A percentile compares a stretch with the other conserved stretches of the same genome.
Conservation (phyloP, 2,113 vertebrate genomes). For the Bungarus multicinctus region DNA sequence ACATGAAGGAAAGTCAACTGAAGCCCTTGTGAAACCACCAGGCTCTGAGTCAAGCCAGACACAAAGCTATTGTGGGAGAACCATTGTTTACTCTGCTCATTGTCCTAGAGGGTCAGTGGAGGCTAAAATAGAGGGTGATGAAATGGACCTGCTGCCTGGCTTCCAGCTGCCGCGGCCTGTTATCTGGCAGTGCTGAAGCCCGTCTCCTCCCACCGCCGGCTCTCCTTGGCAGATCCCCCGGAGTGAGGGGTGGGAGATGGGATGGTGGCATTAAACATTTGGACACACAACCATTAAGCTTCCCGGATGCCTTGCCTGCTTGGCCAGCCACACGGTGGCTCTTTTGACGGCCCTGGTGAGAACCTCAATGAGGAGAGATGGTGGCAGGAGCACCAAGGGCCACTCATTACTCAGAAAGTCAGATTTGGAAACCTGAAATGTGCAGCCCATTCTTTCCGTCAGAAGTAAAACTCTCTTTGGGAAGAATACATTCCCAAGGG, state of each 20-base stretch:
- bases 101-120: constrained; percentile 41
- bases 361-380: neutral
- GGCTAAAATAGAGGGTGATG: constrained; percentile 46
- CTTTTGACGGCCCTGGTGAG: neutral
- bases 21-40: neutral
- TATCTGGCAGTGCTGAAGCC: constrained; percentile 16
- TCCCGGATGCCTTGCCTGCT: neutral
- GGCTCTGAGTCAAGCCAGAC: constrained; percentile 1
- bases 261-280: neutral
- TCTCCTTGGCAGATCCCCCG: constrained; percentile 42
- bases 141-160: constrained; percentile 51
- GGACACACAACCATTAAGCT: constrained; percentile 33
- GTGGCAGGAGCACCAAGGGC: neutral
- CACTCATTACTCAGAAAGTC: neutral
- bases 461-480: neutral
- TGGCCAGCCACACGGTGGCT: constrained; percentile 18
- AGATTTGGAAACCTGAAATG: constrained; percentile 12
- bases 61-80: neutral
- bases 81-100: constrained; percentile 41
- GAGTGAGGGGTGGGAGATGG: constrained; percentile 14
- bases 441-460: neutral
- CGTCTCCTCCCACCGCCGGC: constrained; percentile 30
- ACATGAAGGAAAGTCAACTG: neutral
- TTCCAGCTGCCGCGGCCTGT: neutral
- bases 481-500: neutral